Base-by-base conservation (phyloP, 2,113 vertebrate species). In the Motacilla alba region DNA sequence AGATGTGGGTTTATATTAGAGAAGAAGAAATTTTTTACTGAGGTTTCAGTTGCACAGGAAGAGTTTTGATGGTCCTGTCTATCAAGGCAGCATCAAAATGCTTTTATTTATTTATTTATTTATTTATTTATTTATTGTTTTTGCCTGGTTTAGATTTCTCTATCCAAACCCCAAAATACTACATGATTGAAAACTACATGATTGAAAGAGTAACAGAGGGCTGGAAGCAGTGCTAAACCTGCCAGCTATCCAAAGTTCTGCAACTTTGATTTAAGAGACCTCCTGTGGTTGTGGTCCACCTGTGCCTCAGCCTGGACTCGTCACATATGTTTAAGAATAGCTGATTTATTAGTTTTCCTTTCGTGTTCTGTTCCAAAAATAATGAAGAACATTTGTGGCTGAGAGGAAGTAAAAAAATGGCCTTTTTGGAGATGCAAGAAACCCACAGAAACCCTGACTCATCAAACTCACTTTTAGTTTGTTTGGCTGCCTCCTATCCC, bases 371-470 rank as follows among this genome's bases (percentile, higher is more conserved):
- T 77, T 96, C 66, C 53, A 94, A 89, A 87, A 94, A 91, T 60
- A 76, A 76, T 8, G 31, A 87, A 73, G 49, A 87, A 79, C 56
- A 89, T 87, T 85, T 93, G 84, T 91, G 93, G 78, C 58, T 85
- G 41, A 10, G 55, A 94, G 53, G 66, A 89, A 94, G 74, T 60
- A 43, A 66, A 93, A 60, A 94, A 93, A 83, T 46, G 46, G 77
- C n/a, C 62, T 60, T 96, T 89, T 75, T 83, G 58, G 69, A 90
- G 44, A 60, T 53, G 52, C 39, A 93, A 87, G 53, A 91, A 95
- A 90, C 35, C 91, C 94, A 75, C 89, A 97, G 91, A 94, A 95
- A 90, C 59, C 91, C 82, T 94, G 89, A 96, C 49, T 93, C 93
- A 90, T 94, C 55, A 85, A 94, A 93, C 28, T 91, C 46, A 41